Evolutionary conservation across 2,797 vertebrate genomes (phyloP), one percentile per base, ranked within the genome.

Genomic region (Carduelis carduelis): DNA sequence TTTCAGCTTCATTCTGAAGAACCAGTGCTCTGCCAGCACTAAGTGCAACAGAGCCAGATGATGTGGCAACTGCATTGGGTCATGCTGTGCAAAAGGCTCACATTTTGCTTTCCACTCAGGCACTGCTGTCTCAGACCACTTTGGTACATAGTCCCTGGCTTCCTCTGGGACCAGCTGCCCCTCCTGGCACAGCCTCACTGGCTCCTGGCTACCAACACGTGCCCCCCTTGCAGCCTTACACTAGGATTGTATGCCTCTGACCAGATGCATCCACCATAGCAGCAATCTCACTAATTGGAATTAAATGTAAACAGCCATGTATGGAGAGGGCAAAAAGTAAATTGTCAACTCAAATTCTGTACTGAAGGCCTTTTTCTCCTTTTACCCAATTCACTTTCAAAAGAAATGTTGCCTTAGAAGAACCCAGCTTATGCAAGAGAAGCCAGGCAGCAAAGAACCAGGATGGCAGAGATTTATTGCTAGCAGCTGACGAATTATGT

Each of bases 121-220:
- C 60, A 32, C 24, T 26, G 61, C 20, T 26, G 39, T 4, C 70
- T 81, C 44, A 32, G 26, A 41, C 20, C 2, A 2, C 69, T 26
- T 34, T 1, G 2, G 43, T 12, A 43, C 46, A 20, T 0, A 1
- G 47, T 7, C 50, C 7, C 0, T 0, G 47, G 46, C 26, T 43
- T 80, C 47, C 56, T n/a, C 82, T 55, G 49, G 44, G 65, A 75
- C 13, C 11, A 37, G 46, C 49, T 37, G 49, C 52, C 27, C 49
- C 19, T 19, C 35, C 17, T 14, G 41, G 55, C 63, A 53, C 37
- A 32, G n/a, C 16, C 60, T 12, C 14, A 8, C n/a, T 28, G 47
- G 11, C 47, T 27, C 14, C 39, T 3, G 2, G 37, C 53, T 39
- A 65, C 37, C 3, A 3, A 18, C 12, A 68, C 2, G 0, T 14